phyloP scores from a whole-genome alignment of 2,113 vertebrate species.

The Uropsilus gracilis region DNA sequence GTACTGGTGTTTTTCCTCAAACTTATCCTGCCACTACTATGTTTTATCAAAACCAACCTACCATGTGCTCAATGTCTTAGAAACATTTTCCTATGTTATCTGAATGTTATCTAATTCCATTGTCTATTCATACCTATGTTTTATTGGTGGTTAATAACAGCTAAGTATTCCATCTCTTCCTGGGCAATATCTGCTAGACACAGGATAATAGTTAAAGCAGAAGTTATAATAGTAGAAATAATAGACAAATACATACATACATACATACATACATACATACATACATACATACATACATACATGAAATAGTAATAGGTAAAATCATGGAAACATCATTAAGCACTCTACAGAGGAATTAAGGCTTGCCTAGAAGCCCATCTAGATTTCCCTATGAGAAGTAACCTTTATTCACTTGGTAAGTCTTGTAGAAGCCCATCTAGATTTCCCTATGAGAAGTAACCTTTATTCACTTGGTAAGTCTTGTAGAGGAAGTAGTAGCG shows the following conservation, averaged over 20 bases:
- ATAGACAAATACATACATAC: too few relatives aligned
- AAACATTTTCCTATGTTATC: background rate
- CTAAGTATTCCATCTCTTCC: background rate
- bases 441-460: background rate
- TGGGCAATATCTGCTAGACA: background rate
- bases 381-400: background rate
- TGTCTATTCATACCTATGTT: background rate
- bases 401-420: background rate
- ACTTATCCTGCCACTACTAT: background rate
- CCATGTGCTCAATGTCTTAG: background rate
- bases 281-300: too few relatives aligned
- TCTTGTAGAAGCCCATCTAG: too few relatives aligned
- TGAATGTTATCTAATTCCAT: background rate
- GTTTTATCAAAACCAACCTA: background rate
- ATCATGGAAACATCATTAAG: background rate
- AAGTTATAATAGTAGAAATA: background rate
- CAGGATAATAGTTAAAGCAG: background rate
- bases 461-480: background rate
- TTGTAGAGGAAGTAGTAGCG: background rate
- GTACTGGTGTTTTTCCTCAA: background rate
- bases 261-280: too few relatives aligned
- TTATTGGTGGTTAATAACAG: background rate
- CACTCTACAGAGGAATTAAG: background rate
- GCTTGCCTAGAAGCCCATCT: too few relatives aligned
- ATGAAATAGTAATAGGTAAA: background rate